Base-by-base conservation (phyloP, 2,888 invertebrate genomes). In the Drosophila prostipennis region DNA sequence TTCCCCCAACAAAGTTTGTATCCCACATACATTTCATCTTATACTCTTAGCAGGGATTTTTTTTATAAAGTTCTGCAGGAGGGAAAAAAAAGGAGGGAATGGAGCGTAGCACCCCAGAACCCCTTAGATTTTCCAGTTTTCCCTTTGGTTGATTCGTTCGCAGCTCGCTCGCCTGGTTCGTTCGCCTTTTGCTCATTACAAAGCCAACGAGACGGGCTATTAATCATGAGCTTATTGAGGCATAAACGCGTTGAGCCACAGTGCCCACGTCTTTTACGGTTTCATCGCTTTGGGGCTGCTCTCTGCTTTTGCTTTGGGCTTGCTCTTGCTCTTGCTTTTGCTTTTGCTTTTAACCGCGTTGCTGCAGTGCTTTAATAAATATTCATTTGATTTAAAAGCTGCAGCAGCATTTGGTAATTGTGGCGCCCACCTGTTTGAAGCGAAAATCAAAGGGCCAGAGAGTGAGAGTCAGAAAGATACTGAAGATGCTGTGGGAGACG, bases 211-310 rank as follows among this genome's bases (percentile, higher is more conserved):
- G 79, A 65, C 76, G 77, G 77, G 87, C 89, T 89, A 89, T 89
- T 90, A 90, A 89, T 90, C 89, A 89, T 89, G 82, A 87, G 89
- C 90, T 89, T 89, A 89, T 89, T 89, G 90, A 89, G 87, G 90
- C 90, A 89, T 89, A 89, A 89, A 88, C 84, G 80, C 87, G 78
- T 72, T 85, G 83, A 82, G 83, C 86, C 74, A 79, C 59, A 70
- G 71, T 65, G 63, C 84, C 78, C 78, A 77, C 72, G 74, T 70
- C 76, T 77, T 71, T 74, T 68, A 59, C 61, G 73, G 46, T 48
- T 73, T 79, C 67, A 59, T 40, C n/a, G n/a, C n/a, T n/a, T n/a
- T n/a, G n/a, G n/a, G n/a, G n/a, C n/a, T n/a, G n/a, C 26, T 53
- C 42, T 11, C 26, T 40, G 26, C 29, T 11, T 13, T 37, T 34